phyloP scores from a whole-genome alignment of 2,113 vertebrate genomes.

The Asarcornis scutulata region DNA sequence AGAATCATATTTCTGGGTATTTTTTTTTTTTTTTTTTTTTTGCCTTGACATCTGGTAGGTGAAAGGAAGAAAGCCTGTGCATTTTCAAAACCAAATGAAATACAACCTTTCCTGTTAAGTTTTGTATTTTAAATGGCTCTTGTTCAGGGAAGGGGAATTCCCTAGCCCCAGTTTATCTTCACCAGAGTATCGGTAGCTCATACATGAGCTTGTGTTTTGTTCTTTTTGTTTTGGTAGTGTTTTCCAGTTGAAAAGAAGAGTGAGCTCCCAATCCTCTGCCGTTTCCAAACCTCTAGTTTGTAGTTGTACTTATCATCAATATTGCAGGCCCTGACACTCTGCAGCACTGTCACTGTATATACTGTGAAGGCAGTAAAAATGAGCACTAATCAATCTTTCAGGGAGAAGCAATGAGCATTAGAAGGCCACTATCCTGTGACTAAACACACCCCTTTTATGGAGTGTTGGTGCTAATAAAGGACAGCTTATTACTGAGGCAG shows the following conservation, averaged over 20 bases:
- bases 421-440: constrained; percentile 88
- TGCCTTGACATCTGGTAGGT: not conserved
- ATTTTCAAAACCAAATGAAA: constrained; percentile 10
- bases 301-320: constrained; percentile 73
- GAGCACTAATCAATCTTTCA: constrained; percentile 85
- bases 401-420: constrained; percentile 85
- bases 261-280: constrained; percentile 41
- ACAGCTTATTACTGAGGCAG: constrained; percentile 89
- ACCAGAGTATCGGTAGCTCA: not conserved
- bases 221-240: constrained; percentile 48
- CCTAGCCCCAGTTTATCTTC: constrained; percentile 8
- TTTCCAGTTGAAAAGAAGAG: constrained; percentile 66
- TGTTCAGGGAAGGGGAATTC: not conserved
- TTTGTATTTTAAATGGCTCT: constrained; percentile 17
- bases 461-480: constrained; percentile 90
- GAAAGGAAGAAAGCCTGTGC: not conserved
- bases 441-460: constrained; percentile 91
- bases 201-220: constrained; percentile 40
- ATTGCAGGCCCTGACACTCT: constrained; percentile 75
- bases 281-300: constrained; percentile 65
- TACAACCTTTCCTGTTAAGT: not conserved
- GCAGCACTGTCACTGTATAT: constrained; percentile 77
- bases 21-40: not conserved
- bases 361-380: constrained; percentile 85
- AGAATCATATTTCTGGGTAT: not conserved